Evolutionary conservation across 1,140 invertebrate genomes (phyloP), one percentile per base, ranked within the genome.

Genomic region (Heterodera schachtii): DNA sequence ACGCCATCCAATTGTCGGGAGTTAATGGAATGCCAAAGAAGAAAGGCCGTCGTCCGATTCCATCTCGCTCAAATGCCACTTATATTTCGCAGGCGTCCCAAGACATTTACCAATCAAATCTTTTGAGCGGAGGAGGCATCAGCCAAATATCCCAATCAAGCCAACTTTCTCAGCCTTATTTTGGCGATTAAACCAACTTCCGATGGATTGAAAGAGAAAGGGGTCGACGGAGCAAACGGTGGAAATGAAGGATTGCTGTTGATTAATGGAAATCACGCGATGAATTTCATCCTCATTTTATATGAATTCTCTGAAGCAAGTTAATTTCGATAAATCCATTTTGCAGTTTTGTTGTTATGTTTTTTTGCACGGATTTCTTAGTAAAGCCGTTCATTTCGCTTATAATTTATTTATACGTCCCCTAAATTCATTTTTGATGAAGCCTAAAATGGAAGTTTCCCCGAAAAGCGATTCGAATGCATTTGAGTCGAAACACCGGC

Each of bases 41-140:
- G 41, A 82, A 82, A 49, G 31, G 71, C 11, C 52, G 64, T 64
- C 43, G 74, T 73, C 75, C 57, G 69, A 44, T 71, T 5, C 69
- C 6, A 46, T 47, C 49, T 31, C 66, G 47, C 70, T 21, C 70
- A 43, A 73, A 81, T 31, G 1, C 31, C 47, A 81, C 46, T 43
- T 80, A 75, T 16, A 81, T 49, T 19, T 81, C 76, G 57, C 75
- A 80, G 52, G 75, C 80, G 21, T 80, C 80, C n/a, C 75, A 81
- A 46, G 75, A 80, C 66, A 49, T 60, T 52, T 82, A 52, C 52
- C 75, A 47, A 43, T 75, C 79, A 46, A 47, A 71, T 41, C 9
- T 47, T n/a, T 13, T 70, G 75, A 60, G 67, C n/a, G 57, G 57
- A 19, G 71, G 77, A 13, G 46, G 60, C 69, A 60, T 80, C 49